Conservation (phyloP, 1,140 invertebrate species). For the Listronotus oregonensis region DNA sequence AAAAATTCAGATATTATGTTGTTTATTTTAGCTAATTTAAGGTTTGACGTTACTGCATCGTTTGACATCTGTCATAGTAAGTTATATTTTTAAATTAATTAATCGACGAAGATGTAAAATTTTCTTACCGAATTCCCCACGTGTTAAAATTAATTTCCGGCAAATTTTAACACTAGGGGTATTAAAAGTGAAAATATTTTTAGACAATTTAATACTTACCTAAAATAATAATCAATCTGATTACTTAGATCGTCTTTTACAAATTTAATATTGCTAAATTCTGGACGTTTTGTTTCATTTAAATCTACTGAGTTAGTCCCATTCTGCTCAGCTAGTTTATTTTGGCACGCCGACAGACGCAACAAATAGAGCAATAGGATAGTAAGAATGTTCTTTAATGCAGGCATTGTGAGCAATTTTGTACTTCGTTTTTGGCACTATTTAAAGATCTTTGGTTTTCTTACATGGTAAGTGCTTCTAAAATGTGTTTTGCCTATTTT, state of each 20-base stretch:
- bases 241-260: slow-evolving; percentile 37
- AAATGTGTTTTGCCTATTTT: background rate
- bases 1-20: no score
- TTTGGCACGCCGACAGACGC: slow-evolving; percentile 16
- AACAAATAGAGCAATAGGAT: slow-evolving; percentile 19
- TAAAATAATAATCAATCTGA: slow-evolving; percentile 24
- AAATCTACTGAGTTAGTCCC: slow-evolving; percentile 11
- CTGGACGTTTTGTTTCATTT: slow-evolving; percentile 37
- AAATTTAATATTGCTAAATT: slow-evolving; percentile 44
- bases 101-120: no score
- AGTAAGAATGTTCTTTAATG: slow-evolving; percentile 11
- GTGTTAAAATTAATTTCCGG: no score
- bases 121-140: no score
- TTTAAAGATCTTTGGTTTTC: slow-evolving; percentile 9
- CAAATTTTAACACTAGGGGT: no score
- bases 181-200: no score
- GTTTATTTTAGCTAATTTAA: no score
- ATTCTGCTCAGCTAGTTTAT: background rate
- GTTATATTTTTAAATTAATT: no score
- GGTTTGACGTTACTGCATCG: no score
- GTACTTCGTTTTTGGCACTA: slow-evolving; percentile 24
- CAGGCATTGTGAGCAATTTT: slow-evolving; percentile 21
- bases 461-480: background rate
- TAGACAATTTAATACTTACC: slow-evolving; percentile 22
- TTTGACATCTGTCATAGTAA: no score